These are phyloP conservation scores for Harmothoe impar DNA, from an alignment of 2,888 invertebrate species.

Conservation along the genomic window DNA sequence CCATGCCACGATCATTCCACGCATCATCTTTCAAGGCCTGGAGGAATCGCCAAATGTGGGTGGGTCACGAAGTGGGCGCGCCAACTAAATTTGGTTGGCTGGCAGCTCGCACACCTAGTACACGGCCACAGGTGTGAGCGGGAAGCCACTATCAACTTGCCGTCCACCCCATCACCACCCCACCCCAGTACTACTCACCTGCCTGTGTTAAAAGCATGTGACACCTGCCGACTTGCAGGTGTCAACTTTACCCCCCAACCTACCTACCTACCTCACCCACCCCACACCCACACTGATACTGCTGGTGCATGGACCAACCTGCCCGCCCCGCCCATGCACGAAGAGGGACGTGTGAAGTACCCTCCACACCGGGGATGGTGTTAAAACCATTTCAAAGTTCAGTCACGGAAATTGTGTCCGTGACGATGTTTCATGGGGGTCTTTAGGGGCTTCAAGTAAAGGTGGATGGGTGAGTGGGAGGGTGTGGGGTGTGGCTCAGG, in stretches of 20 bases:
- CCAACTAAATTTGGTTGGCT: conserved; percentile 20
- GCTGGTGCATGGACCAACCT: background rate
- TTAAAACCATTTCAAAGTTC: background rate
- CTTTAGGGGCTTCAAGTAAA: too few species aligned
- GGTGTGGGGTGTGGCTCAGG: too few species aligned
- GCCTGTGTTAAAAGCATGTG: conserved; percentile 38
- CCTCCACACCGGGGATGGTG: background rate
- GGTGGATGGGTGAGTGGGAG: too few species aligned
- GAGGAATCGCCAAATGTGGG: background rate
- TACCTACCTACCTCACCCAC: background rate
- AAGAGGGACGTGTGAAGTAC: background rate
- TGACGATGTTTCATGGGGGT: background rate
- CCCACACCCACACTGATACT: too few species aligned
- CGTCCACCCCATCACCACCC: background rate
- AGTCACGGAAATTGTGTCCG: conserved; percentile 2
- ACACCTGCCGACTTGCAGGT: conserved; percentile 2
- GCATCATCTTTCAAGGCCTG: conserved; percentile 17
- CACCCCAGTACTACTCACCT: background rate
- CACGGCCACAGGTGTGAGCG: conserved; percentile 34
- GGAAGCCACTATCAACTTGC: conserved; percentile 18
- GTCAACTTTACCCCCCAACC: background rate
- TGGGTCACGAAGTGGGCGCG: conserved; percentile 32
- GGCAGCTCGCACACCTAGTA: background rate
- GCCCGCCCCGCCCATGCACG: background rate
- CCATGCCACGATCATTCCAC: conserved; percentile 1